Evolutionary conservation across 1,140 invertebrate species (phyloP).

Genomic region (Drosophila kurseongensis): DNA sequence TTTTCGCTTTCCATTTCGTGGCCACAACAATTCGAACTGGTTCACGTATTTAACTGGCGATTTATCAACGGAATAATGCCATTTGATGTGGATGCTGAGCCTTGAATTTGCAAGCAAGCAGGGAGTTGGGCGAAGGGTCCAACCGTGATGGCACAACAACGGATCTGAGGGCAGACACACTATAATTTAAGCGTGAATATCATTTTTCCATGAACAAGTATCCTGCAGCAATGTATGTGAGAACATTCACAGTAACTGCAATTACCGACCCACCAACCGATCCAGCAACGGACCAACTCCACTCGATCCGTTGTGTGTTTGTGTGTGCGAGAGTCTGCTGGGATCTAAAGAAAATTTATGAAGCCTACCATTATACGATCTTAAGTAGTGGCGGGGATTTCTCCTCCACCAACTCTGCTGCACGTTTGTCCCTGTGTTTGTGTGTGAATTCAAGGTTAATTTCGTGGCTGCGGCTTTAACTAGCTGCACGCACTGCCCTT

Average conservation of each 20-base stretch:
- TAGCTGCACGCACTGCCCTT: constrained; percentile 71
- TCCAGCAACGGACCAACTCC: constrained; percentile 37
- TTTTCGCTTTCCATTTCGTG: constrained; percentile 34
- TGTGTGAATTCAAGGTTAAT: constrained; percentile 82
- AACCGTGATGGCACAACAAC: constrained; percentile 32
- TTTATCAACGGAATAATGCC: constrained; percentile 55
- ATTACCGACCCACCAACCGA: constrained; percentile 57
- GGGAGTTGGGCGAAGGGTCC: constrained; percentile 1
- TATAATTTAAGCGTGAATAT: constrained; percentile 83
- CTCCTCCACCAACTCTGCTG: constrained; percentile 2
- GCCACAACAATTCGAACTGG: constrained; percentile 33
- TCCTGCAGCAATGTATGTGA: constrained; percentile 80
- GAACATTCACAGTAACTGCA: constrained; percentile 83
- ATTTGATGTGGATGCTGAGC: constrained; percentile 50
- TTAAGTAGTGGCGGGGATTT: constrained; percentile 64
- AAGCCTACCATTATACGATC: constrained; percentile 78
- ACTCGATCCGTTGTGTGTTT: constrained; percentile 1
- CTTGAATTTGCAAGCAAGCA: constrained; percentile 36
- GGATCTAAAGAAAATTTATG: constrained; percentile 81
- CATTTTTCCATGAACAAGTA: constrained; percentile 83
- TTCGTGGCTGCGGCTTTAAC: constrained; percentile 69
- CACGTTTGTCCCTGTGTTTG: constrained; percentile 28
- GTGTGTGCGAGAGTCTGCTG: constrained; percentile 27
- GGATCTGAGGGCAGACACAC: constrained; percentile 64
- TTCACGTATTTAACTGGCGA: constrained; percentile 55